Conservation (phyloP, 2,888 invertebrate species). For the Cynaeus angustus region DNA sequence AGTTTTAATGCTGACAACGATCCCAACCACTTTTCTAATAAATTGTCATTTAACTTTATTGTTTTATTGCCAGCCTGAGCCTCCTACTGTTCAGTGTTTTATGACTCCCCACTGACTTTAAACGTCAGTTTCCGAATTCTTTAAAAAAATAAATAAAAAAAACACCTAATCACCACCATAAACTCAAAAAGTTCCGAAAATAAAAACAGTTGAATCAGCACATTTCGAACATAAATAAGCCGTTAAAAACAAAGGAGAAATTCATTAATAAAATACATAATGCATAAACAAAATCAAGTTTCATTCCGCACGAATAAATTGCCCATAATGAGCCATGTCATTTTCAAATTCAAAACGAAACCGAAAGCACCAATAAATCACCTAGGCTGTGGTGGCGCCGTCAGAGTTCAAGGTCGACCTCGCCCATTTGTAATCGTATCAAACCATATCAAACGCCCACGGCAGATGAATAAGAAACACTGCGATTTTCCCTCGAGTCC, state of each 20-base stretch:
- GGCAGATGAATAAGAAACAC: neutral
- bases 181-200: neutral
- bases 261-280: constrained; percentile 28
- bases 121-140: neutral
- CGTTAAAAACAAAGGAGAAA: constrained; percentile 15
- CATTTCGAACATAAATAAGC: neutral
- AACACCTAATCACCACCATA: neutral
- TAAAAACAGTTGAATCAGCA: constrained; percentile 11
- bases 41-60: too few species aligned
- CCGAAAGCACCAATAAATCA: constrained; percentile 29
- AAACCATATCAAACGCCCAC: constrained; percentile 36
- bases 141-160: neutral
- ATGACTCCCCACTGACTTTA: neutral
- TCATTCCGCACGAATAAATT: constrained; percentile 28
- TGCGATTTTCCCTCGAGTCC: neutral
- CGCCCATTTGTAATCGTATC: constrained; percentile 34
- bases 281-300: constrained; percentile 14
- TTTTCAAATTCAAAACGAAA: constrained; percentile 20
- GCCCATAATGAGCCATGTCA: constrained; percentile 4
- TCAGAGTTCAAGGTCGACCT: constrained; percentile 39
- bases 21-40: too few species aligned
- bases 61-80: neutral
- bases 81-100: neutral
- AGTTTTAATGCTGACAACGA: neutral
- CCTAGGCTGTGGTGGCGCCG: constrained; percentile 31